Percentiles rank a stretch among this genome's conserved stretches.
Conservation (phyloP, 2,113 vertebrate genomes). For the Xenopus laevis region DNA sequence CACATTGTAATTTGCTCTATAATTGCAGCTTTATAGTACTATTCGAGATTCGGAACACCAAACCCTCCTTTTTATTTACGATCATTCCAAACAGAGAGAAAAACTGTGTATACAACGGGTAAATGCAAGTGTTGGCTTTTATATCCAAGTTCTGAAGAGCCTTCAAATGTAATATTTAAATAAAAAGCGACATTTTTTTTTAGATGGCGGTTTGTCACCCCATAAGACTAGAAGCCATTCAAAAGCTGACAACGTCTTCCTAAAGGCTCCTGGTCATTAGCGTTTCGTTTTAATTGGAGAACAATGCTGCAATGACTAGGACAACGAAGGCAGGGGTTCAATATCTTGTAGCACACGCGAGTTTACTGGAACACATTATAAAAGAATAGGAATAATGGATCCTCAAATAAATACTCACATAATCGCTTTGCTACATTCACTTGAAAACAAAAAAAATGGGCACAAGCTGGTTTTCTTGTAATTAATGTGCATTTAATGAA, state of each 20-base stretch:
- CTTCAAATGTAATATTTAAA: neutral
- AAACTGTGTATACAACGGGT: no score
- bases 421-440: slow-evolving; percentile 23
- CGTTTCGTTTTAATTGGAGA: slow-evolving; percentile 33
- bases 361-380: slow-evolving; percentile 13
- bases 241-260: slow-evolving; percentile 17
- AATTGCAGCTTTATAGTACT: no score
- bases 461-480: slow-evolving; percentile 46
- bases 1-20: no score
- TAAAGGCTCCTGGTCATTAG: slow-evolving; percentile 36
- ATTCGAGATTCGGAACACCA: no score
- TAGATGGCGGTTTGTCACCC: neutral
- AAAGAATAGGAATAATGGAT: slow-evolving; percentile 21
- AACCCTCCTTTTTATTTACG: no score
- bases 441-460: slow-evolving; percentile 18
- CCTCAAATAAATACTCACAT: slow-evolving; percentile 10
- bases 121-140: no score
- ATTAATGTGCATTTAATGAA: slow-evolving; percentile 53
- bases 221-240: slow-evolving; percentile 15
- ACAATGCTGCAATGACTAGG: slow-evolving; percentile 17
- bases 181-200: no score
- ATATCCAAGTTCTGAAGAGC: neutral
- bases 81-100: no score
- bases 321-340: neutral
- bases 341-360: slow-evolving; percentile 8